Evolutionary conservation across 2,888 invertebrate genomes (phyloP).

Genomic region (Quadroppia sp.): DNA sequence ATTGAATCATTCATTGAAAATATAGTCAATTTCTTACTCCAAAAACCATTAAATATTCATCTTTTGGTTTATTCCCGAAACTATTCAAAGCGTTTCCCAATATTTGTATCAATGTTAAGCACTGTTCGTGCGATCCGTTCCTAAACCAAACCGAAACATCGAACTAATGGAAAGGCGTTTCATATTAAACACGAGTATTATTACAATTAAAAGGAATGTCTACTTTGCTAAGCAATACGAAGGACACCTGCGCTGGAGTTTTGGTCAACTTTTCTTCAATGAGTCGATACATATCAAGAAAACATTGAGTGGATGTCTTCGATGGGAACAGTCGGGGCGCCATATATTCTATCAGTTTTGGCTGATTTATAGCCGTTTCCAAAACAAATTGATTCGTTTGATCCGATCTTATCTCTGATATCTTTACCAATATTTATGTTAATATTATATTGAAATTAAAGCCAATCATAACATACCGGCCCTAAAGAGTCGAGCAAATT

Average conservation of each 20-base stretch:
- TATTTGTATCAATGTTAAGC: slow-evolving; percentile 31
- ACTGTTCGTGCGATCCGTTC: slow-evolving; percentile 38
- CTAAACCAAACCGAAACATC: slow-evolving; percentile 43
- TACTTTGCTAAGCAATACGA: slow-evolving; percentile 44
- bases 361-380: slow-evolving; percentile 40
- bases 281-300: slow-evolving; percentile 42
- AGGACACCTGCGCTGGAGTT: slow-evolving; percentile 40
- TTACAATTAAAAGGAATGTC: neutral
- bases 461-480: neutral
- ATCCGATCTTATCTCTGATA: slow-evolving; percentile 17
- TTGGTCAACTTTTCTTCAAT: slow-evolving; percentile 38
- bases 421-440: neutral
- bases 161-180: slow-evolving; percentile 36
- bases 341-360: slow-evolving; percentile 40
- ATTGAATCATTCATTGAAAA: neutral
- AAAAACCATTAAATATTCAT: slow-evolving; percentile 40
- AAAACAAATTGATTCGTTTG: slow-evolving; percentile 40
- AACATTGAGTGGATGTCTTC: slow-evolving; percentile 33
- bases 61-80: slow-evolving; percentile 38
- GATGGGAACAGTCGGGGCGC: slow-evolving; percentile 40
- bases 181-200: too few relatives aligned
- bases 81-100: slow-evolving; percentile 37
- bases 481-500: slow-evolving; percentile 28
- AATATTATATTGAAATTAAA: neutral
- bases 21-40: slow-evolving; percentile 28